Evolutionary conservation across 2,888 invertebrate genomes (phyloP), one percentile per base, ranked within the genome.

Genomic region (Drosophila kokeensis): DNA sequence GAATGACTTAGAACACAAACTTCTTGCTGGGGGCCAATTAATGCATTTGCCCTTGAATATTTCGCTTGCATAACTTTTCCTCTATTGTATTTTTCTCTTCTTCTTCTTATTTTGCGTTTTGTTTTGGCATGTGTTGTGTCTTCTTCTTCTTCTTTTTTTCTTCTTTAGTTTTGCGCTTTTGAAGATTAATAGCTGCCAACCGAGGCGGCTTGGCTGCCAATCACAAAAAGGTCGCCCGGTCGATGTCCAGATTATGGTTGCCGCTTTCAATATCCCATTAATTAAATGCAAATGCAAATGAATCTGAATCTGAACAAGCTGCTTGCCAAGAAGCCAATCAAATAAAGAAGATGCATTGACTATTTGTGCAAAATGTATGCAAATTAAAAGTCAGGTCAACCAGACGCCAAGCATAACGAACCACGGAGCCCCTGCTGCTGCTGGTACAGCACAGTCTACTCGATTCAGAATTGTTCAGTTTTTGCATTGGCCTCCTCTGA

Each of bases 151-250:
- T 27, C 5, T 24, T 24, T 15, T n/a, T n/a, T n/a, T 18, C 2
- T 18, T 27, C 11, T n/a, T 24, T 21, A 15, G 15, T 58, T 71
- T 71, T 50, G 65, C 73, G 55, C 42, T 57, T 49, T 64, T 54
- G 34, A 83, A 87, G 83, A 87, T 85, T 87, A 87, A 85, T 85
- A 76, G 88, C 85, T 83, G 88, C 73, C 86, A 77, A 71, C 34
- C 61, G 68, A 64, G 77, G 65, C 52, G 75, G 60, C 69, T 85
- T 72, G 76, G 81, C 80, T 85, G 85, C 88, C 85, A 87, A 87
- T 85, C 88, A 87, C 77, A 83, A 84, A 87, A 85, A 87, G 85
- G 86, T 85, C 86, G 88, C 67, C 83, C 77, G 81, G 83, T 83
- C 85, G 83, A 79, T 87, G 79, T 68, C 84, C 85, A 84, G 82